Evolutionary conservation across 1,140 invertebrate species (phyloP).

Genomic region (Drosophila equinoxialis): DNA sequence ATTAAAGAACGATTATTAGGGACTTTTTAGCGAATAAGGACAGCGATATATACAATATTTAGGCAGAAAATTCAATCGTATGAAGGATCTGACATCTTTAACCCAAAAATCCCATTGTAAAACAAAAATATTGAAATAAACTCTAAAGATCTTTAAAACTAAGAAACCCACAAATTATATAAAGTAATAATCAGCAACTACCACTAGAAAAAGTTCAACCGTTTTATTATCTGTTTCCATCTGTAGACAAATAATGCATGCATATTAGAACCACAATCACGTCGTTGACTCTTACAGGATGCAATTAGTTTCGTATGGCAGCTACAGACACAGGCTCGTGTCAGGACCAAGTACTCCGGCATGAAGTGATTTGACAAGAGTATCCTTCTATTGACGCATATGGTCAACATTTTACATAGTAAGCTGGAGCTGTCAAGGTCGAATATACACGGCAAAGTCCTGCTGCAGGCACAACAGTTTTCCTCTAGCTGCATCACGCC

Average conservation of each 20-base stretch:
- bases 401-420: conserved; percentile 40
- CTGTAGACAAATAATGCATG: no score
- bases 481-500: conserved; percentile 19
- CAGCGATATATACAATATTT: no score
- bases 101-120: no score
- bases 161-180: background rate
- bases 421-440: conserved; percentile 2
- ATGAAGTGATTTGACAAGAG: conserved; percentile 23
- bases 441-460: conserved; percentile 34
- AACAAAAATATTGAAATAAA: background rate
- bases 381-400: conserved; percentile 28
- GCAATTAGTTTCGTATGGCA: conserved; percentile 64
- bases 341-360: background rate
- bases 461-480: conserved; percentile 34
- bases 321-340: conserved; percentile 10
- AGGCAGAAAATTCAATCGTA: no score
- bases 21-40: no score
- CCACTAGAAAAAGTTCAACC: no score
- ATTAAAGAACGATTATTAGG: background rate
- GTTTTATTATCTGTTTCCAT: no score
- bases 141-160: background rate
- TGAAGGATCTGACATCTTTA: no score
- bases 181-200: background rate
- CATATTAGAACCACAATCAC: background rate
- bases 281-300: conserved; percentile 41